A percentile compares a stretch with the other conserved stretches of the same genome.
phyloP scores from a whole-genome alignment of 2,888 invertebrate genomes.

The Epiblema foenella region DNA sequence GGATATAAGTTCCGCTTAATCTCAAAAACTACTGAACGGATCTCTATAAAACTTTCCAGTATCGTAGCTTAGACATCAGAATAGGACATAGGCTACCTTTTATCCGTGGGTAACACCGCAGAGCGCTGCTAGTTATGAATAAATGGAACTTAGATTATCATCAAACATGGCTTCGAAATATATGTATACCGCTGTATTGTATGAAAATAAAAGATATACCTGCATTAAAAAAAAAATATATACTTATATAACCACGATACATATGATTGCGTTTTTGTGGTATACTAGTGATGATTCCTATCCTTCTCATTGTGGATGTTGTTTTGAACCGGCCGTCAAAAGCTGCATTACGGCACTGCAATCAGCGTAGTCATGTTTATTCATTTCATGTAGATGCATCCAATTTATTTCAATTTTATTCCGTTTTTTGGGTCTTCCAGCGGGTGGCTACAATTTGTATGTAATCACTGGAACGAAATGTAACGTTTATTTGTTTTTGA shows the following conservation, averaged over 20 bases:
- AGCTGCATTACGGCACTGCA: conserved; percentile 10
- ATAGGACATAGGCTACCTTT: too few species aligned
- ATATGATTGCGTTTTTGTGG: not conserved
- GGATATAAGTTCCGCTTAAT: too few species aligned
- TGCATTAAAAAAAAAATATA: too few species aligned
- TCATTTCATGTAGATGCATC: conserved; percentile 44
- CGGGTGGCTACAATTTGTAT: conserved; percentile 49
- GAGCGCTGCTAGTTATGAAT: too few species aligned
- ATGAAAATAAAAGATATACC: too few species aligned
- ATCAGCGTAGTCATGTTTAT: conserved; percentile 46
- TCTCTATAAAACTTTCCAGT: too few species aligned
- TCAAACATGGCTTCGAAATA: too few species aligned
- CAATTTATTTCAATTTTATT: conserved; percentile 49
- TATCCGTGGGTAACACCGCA: too few species aligned
- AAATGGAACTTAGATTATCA: too few species aligned
- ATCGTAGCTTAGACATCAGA: too few species aligned
- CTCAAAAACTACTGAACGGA: too few species aligned
- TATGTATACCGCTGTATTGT: too few species aligned
- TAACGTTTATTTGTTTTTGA: conserved; percentile 49
- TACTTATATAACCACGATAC: not conserved
- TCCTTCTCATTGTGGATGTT: not conserved
- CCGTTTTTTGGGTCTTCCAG: conserved; percentile 45
- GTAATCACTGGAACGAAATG: conserved; percentile 47
- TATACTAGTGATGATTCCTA: not conserved
- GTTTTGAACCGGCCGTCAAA: conserved; percentile 14